Evolutionary conservation across 2,113 vertebrate species (phyloP).

Genomic region (Dipodomys spectabilis): DNA sequence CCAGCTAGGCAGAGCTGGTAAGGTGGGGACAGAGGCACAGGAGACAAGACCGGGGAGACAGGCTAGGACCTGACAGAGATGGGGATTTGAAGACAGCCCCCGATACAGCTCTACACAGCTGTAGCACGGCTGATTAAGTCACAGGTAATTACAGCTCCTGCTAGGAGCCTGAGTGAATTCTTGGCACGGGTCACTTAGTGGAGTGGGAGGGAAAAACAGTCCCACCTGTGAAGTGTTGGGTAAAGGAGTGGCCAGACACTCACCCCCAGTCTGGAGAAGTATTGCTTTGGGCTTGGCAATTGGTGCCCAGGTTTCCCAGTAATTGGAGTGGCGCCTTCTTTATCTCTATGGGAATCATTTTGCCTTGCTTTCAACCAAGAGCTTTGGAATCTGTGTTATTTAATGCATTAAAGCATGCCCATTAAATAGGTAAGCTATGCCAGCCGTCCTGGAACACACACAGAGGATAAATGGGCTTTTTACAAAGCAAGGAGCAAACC

Average conservation of each 20-base stretch:
- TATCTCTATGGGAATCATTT: conserved; percentile 72
- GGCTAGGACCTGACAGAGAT: conserved; percentile 5
- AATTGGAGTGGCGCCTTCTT: conserved; percentile 74
- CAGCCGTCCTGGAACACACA: conserved; percentile 11
- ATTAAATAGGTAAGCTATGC: conserved; percentile 62
- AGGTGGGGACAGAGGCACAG: not conserved
- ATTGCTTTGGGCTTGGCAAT: conserved; percentile 25
- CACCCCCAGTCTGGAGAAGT: conserved; percentile 23
- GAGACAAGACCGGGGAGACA: conserved; percentile 14
- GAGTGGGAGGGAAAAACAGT: conserved; percentile 46
- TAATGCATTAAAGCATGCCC: conserved; percentile 51
- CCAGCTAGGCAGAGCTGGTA: not conserved
- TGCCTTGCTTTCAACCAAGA: not conserved
- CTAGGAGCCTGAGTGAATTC: conserved; percentile 57
- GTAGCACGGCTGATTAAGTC: conserved; percentile 47
- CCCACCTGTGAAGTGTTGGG: not conserved
- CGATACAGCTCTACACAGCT: not conserved
- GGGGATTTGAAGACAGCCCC: not conserved
- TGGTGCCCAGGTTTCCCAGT: conserved; percentile 63
- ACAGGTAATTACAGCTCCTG: conserved; percentile 66
- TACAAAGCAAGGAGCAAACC: conserved; percentile 69
- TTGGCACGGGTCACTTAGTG: conserved; percentile 44
- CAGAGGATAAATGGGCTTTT: conserved; percentile 48
- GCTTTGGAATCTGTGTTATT: conserved; percentile 63
- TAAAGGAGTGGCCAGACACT: conserved; percentile 51